Conservation (phyloP, 2,113 vertebrate genomes). For the Spheniscus mendiculus region DNA sequence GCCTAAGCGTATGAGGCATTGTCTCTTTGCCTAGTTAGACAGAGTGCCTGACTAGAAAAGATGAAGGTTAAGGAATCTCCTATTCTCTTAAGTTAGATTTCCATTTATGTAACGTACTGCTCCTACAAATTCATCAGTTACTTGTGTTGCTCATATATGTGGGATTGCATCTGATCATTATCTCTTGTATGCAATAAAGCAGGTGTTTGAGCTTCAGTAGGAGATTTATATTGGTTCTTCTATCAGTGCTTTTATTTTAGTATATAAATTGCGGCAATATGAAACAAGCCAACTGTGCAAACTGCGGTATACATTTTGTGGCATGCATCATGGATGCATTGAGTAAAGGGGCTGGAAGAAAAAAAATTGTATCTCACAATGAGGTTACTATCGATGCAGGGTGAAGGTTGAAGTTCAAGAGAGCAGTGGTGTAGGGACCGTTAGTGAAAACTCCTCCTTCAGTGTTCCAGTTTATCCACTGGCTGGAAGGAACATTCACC, state of each 20-base stretch:
- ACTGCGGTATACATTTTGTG: not conserved
- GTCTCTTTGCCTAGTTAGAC: not conserved
- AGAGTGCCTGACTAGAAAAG: not conserved
- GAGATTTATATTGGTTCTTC: not conserved
- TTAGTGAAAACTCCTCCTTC: not conserved
- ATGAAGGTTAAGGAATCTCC: not conserved
- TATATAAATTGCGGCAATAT: not conserved
- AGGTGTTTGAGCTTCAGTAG: not conserved
- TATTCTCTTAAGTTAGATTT: not conserved
- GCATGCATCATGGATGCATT: not conserved
- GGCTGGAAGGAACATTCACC: not conserved
- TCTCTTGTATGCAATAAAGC: not conserved
- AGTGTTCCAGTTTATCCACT: not conserved
- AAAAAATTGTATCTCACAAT: not conserved
- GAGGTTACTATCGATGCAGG: accelerated
- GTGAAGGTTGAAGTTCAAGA: not conserved
- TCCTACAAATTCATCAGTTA: not conserved
- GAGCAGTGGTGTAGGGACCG: not conserved
- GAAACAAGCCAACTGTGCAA: not conserved
- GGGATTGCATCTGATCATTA: not conserved
- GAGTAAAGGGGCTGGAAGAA: not conserved
- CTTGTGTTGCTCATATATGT: not conserved
- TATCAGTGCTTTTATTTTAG: not conserved
- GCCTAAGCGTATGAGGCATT: not conserved
- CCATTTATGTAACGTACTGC: not conserved